Conservation (phyloP, 2,797 vertebrate genomes). For the Hypotaenidia philippensis region DNA sequence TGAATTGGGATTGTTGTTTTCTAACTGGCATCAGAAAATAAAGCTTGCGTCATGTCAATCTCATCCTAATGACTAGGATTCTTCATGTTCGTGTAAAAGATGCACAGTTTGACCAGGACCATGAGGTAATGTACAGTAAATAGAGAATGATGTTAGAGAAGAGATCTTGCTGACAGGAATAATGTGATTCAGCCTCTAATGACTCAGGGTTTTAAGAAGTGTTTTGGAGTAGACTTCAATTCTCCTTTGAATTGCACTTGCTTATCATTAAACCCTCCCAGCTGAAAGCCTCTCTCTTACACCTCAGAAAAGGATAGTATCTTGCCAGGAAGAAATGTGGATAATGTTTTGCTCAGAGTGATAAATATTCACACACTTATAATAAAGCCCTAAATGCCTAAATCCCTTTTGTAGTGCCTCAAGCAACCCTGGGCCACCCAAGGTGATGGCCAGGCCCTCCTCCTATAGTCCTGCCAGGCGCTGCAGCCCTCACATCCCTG, state of each 20-base stretch:
- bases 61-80: slow-evolving; percentile 26
- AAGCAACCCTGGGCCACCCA: slow-evolving; percentile 16
- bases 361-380: slow-evolving; percentile 12
- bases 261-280: slow-evolving; percentile 52
- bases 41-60: background rate
- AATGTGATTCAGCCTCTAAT: slow-evolving; percentile 72
- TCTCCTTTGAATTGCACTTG: slow-evolving; percentile 52
- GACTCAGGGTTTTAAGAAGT: slow-evolving; percentile 73
- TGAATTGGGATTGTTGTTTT: slow-evolving; percentile 22
- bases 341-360: background rate
- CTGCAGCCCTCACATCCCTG: background rate
- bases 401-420: background rate
- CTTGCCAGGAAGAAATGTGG: slow-evolving; percentile 43
- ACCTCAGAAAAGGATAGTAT: slow-evolving; percentile 25
- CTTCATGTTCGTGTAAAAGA: slow-evolving; percentile 1
- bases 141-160: slow-evolving; percentile 66
- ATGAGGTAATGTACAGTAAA: slow-evolving; percentile 66
- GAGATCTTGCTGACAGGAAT: slow-evolving; percentile 71
- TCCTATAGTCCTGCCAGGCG: background rate
- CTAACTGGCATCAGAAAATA: slow-evolving; percentile 38
- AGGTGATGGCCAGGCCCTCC: background rate
- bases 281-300: slow-evolving; percentile 35
- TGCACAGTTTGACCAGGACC: slow-evolving; percentile 53
- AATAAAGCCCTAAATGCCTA: background rate
- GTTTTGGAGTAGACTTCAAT: slow-evolving; percentile 64